A percentile compares a stretch with the other conserved stretches of the same genome.
phyloP scores from a whole-genome alignment of 2,888 invertebrate species.

The Drosophila niveifrons region DNA sequence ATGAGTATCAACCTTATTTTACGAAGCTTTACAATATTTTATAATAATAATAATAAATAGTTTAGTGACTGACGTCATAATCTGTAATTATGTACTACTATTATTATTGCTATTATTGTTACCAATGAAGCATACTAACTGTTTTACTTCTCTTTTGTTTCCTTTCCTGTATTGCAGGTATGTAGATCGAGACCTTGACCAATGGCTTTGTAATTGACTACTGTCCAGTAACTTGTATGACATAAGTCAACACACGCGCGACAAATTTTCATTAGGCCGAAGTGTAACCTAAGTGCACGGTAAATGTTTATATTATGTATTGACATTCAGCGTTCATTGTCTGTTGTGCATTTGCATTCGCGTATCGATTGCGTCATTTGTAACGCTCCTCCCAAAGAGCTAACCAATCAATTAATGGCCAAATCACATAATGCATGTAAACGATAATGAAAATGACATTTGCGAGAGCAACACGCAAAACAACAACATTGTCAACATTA shows the following conservation, averaged over 20 bases:
- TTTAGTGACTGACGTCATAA: background rate
- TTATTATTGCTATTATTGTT: conserved; percentile 1
- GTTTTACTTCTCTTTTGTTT: background rate
- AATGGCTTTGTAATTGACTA: conserved; percentile 39
- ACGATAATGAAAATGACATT: conserved; percentile 77
- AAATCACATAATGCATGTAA: conserved; percentile 80
- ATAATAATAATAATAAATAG: no score
- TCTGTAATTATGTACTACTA: background rate
- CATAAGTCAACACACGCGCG: conserved; percentile 62
- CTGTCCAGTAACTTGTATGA: conserved; percentile 53
- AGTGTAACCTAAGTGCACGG: conserved; percentile 33
- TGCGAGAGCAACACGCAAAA: conserved; percentile 42
- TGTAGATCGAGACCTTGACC: conserved; percentile 50
- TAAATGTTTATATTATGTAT: conserved; percentile 17
- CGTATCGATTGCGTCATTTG: conserved; percentile 60
- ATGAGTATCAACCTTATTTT: no score
- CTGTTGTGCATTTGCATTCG: conserved; percentile 46
- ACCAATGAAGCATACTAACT: background rate
- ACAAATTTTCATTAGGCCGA: conserved; percentile 50
- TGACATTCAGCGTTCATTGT: conserved; percentile 1
- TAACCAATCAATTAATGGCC: conserved; percentile 75
- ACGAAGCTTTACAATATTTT: no score
- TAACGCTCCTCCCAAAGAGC: conserved; percentile 31
- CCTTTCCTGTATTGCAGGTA: conserved; percentile 44
- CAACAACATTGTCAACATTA: conserved; percentile 11